phyloP scores from a whole-genome alignment of 2,888 invertebrate species.

The Aphidius colemani region DNA sequence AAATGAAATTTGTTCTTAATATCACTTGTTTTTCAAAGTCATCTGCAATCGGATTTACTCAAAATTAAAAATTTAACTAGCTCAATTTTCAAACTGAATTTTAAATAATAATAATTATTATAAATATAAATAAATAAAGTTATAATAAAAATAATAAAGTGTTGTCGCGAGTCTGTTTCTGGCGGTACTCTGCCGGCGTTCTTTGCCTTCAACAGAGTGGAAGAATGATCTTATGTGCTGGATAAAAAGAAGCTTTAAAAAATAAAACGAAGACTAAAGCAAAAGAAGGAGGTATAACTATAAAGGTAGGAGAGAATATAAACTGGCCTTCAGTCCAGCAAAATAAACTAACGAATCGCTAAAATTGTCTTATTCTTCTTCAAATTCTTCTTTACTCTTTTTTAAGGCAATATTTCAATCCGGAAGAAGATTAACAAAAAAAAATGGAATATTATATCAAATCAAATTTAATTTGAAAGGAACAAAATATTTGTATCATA shows the following conservation, averaged over 20 bases:
- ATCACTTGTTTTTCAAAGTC: too few species aligned
- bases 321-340: not conserved
- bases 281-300: conserved; percentile 19
- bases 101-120: conserved; percentile 5
- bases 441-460: not conserved
- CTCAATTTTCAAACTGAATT: conserved; percentile 1
- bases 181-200: conserved; percentile 37
- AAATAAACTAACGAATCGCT: conserved; percentile 6
- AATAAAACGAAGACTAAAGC: conserved; percentile 1
- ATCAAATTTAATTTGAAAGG: too few species aligned
- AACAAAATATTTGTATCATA: too few species aligned
- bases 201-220: conserved; percentile 34
- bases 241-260: conserved; percentile 26
- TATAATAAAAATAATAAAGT: not conserved
- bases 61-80: not conserved
- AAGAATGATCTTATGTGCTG: conserved; percentile 28
- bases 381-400: too few species aligned
- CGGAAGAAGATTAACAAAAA: too few species aligned
- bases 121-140: conserved; percentile 2
- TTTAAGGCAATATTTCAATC: too few species aligned
- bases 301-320: conserved; percentile 22
- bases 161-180: conserved; percentile 28
- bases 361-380: too few species aligned
- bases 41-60: too few species aligned
- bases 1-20: too few species aligned